Percentiles rank a stretch among this genome's conserved stretches.
Evolutionary conservation across 1,140 invertebrate genomes (phyloP).

Genomic region (Pissodes strobi): DNA sequence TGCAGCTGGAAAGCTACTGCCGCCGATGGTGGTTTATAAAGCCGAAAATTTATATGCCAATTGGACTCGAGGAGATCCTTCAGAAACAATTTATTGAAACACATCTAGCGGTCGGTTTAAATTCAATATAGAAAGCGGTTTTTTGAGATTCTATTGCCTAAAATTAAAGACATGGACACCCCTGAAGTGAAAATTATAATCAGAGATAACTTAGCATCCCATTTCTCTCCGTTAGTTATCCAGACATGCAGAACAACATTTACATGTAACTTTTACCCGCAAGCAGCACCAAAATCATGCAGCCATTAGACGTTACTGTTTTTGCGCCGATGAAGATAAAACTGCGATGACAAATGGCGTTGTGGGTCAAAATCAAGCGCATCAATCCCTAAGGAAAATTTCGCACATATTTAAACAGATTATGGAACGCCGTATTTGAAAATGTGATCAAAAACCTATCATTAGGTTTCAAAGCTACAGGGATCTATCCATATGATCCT

Average conservation of each 20-base stretch:
- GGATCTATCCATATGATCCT: no score
- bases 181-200: neutral
- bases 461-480: neutral
- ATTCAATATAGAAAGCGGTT: neutral
- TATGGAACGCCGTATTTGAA: no score
- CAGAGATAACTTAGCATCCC: neutral
- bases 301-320: neutral
- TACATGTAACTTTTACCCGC: neutral
- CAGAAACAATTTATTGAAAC: no score
- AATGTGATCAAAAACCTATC: no score
- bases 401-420: no score
- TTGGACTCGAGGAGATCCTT: neutral
- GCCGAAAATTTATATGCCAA: neutral
- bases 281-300: no score
- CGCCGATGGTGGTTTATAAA: no score
- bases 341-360: neutral
- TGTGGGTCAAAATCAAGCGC: neutral
- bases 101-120: slow-evolving; percentile 1
- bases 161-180: no score
- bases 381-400: neutral
- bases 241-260: no score
- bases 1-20: neutral
- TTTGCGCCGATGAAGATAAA: neutral
- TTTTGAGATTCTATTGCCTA: neutral
- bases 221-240: no score